These are phyloP conservation scores for Hapalemur alaotrensis DNA, from an alignment of 2,797 vertebrate species.

Conservation along the genomic window DNA sequence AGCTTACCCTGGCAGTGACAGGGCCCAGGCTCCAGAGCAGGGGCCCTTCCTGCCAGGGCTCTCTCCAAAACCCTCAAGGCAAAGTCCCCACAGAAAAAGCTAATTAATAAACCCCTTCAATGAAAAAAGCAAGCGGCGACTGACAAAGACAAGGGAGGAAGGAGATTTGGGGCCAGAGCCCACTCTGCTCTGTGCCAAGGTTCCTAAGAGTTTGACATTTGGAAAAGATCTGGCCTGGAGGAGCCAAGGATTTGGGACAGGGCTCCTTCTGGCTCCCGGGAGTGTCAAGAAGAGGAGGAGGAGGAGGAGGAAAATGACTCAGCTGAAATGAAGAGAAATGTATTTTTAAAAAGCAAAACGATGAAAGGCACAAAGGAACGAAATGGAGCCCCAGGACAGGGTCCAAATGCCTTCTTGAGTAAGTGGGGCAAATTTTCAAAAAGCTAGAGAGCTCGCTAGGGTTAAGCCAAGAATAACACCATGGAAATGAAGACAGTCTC, in stretches of 20 bases:
- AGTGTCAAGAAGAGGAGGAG: slow-evolving; percentile 35
- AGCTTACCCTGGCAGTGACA: accelerated
- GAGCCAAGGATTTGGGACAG: slow-evolving; percentile 68
- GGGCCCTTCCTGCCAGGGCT: background rate
- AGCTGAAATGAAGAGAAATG: slow-evolving; percentile 72
- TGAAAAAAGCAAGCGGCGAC: slow-evolving; percentile 22
- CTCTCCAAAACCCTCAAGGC: background rate
- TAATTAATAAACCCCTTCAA: background rate
- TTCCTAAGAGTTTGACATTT: slow-evolving; percentile 69
- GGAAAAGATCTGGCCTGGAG: slow-evolving; percentile 48
- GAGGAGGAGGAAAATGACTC: slow-evolving; percentile 70
- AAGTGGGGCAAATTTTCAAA: background rate
- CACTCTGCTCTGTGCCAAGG: slow-evolving; percentile 31
- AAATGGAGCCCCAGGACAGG: background rate
- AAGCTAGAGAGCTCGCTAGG: background rate
- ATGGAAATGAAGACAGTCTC: background rate
- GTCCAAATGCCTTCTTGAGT: slow-evolving; percentile 48
- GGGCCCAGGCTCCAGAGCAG: background rate
- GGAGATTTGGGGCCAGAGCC: slow-evolving; percentile 37
- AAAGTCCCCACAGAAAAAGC: background rate
- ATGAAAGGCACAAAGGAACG: slow-evolving; percentile 43
- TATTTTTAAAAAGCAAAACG: slow-evolving; percentile 56
- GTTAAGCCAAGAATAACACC: slow-evolving; percentile 43
- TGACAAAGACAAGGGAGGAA: slow-evolving; percentile 9
- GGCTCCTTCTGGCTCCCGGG: slow-evolving; percentile 64